Percentiles rank a stretch among this genome's conserved stretches.
These are phyloP conservation scores for Caenorhabditis wallacei DNA, from an alignment of 2,888 invertebrate species.

Conservation along the genomic window DNA sequence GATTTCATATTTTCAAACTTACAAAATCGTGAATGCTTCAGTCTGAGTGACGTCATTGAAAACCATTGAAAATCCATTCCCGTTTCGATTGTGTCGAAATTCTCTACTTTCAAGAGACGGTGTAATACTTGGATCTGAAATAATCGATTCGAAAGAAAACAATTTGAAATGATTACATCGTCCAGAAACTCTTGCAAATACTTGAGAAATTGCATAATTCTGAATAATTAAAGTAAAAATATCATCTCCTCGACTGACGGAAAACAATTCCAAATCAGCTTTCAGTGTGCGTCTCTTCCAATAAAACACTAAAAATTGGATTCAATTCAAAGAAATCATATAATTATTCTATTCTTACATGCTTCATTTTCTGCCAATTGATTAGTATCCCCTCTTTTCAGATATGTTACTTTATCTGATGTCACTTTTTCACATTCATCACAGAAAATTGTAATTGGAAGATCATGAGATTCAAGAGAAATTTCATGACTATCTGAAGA, in stretches of 20 bases:
- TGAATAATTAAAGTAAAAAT: slow-evolving; percentile 45
- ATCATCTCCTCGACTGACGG: slow-evolving; percentile 34
- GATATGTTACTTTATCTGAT: slow-evolving; percentile 5
- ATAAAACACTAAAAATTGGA: slow-evolving; percentile 19
- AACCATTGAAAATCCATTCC: slow-evolving; percentile 26
- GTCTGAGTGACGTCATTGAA: slow-evolving; percentile 44
- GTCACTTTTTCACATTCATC: slow-evolving; percentile 7
- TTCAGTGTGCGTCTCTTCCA: slow-evolving; percentile 11
- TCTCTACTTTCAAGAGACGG: slow-evolving; percentile 35
- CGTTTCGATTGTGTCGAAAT: background rate
- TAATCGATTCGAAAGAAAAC: background rate
- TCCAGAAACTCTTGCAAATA: slow-evolving; percentile 23
- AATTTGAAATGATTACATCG: background rate
- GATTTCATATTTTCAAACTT: background rate
- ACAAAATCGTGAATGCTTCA: slow-evolving; percentile 43
- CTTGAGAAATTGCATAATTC: slow-evolving; percentile 42
- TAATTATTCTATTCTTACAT: slow-evolving; percentile 12
- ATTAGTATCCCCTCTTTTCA: background rate
- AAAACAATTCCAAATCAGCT: slow-evolving; percentile 19
- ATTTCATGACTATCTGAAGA: slow-evolving; percentile 35
- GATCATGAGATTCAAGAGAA: slow-evolving; percentile 11
- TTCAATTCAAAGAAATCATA: background rate
- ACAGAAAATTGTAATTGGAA: slow-evolving; percentile 37
- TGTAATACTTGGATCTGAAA: slow-evolving; percentile 36
- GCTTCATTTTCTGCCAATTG: slow-evolving; percentile 36